phyloP scores from a whole-genome alignment of 2,113 vertebrate species.

The Percopsis transmontana region DNA sequence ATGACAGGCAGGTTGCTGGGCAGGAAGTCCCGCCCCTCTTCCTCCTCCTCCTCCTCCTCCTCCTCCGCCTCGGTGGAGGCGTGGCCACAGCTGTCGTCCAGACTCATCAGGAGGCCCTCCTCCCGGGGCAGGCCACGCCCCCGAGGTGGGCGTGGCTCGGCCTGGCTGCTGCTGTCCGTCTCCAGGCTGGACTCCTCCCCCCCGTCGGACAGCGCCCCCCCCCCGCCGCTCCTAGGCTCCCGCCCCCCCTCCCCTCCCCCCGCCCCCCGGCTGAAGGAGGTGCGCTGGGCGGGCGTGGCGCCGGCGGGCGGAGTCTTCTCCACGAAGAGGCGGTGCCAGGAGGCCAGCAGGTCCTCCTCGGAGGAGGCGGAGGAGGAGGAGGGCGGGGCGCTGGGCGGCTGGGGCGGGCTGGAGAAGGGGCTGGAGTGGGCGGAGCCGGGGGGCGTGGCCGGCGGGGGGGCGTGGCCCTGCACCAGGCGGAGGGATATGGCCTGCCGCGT shows the following conservation, averaged over 20 bases:
- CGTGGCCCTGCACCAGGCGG: conserved; percentile 89
- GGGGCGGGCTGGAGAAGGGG: conserved; percentile 81
- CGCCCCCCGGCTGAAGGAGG: conserved; percentile 83
- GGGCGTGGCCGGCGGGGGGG: conserved; percentile 68
- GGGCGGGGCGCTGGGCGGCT: conserved; percentile 77
- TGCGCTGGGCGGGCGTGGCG: conserved; percentile 80
- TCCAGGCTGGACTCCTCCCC: conserved; percentile 52
- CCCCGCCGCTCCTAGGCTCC: conserved; percentile 59
- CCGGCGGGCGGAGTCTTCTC: conserved; percentile 85
- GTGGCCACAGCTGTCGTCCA: conserved; percentile 58
- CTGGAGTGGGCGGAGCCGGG: conserved; percentile 84
- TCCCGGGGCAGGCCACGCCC: conserved; percentile 82
- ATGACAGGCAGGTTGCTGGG: conserved; percentile 71
- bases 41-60: conserved; percentile 70
- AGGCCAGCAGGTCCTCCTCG: conserved; percentile 91
- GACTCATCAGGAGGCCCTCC: conserved; percentile 74
- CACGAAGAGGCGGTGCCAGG: conserved; percentile 96
- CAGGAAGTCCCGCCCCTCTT: conserved; percentile 83
- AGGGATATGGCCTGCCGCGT: conserved; percentile 96
- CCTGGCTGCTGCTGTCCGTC: conserved; percentile 83
- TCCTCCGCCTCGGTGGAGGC: conserved; percentile 66
- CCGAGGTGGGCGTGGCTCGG: conserved; percentile 82
- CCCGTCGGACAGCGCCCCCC: conserved; percentile 34
- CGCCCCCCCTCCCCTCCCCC: conserved; percentile 86
- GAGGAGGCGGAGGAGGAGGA: conserved; percentile 88